A percentile compares a stretch with the other conserved stretches of the same genome.
phyloP scores from a whole-genome alignment of 2,113 vertebrate species.

The Calypte anna region DNA sequence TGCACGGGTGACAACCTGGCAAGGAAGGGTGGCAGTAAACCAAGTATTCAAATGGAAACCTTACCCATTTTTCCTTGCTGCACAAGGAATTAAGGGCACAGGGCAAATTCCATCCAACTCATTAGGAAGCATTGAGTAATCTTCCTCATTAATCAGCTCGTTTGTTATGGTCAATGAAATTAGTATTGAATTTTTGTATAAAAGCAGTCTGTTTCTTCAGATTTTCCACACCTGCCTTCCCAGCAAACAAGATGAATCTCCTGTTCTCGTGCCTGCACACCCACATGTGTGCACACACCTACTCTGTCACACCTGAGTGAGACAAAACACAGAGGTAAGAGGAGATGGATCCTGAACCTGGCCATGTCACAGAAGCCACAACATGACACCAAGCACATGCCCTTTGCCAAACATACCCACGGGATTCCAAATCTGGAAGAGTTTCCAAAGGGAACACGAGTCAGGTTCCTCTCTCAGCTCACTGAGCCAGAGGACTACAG shows the following conservation, averaged over 20 bases:
- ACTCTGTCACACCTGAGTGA: background rate
- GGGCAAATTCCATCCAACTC: constrained; percentile 32
- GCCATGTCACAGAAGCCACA: background rate
- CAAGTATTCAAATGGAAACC: constrained; percentile 6
- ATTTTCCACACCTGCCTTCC: constrained; percentile 1
- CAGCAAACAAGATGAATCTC: background rate
- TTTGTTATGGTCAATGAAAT: constrained; percentile 39
- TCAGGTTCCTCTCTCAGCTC: background rate
- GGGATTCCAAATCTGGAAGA: background rate
- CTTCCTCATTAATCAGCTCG: constrained; percentile 41
- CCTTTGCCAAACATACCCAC: background rate
- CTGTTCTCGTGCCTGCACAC: background rate
- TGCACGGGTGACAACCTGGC: constrained; percentile 19
- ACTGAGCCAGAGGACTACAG: background rate
- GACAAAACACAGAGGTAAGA: background rate
- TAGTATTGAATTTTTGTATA: constrained; percentile 27
- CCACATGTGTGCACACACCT: background rate
- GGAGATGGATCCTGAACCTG: background rate
- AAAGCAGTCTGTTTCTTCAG: background rate
- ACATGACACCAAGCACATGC: background rate
- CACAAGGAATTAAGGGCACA: constrained; percentile 15
- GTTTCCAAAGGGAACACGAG: background rate
- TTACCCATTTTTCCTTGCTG: background rate
- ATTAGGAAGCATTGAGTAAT: constrained; percentile 31
- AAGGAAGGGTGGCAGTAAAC: constrained; percentile 29